Conservation (phyloP, 2,888 invertebrate genomes). For the Drepanosiphum platanoidis region DNA sequence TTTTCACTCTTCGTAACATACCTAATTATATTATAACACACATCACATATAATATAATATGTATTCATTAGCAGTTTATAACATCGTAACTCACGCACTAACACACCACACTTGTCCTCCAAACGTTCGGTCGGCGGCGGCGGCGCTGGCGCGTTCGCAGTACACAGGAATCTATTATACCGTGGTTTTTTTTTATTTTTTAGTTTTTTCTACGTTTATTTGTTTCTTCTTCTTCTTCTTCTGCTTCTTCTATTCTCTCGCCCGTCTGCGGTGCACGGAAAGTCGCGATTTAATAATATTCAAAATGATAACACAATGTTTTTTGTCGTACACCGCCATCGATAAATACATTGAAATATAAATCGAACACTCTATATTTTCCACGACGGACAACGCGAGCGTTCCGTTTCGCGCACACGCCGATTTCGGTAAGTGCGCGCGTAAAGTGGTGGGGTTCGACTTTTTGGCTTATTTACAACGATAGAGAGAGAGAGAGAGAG, state of each 20-base stretch:
- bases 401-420: background rate
- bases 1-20: background rate
- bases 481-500: background rate
- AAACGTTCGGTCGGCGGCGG: background rate
- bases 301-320: no score
- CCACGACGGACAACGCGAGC: no score
- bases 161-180: conserved; percentile 14
- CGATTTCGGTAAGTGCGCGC: background rate
- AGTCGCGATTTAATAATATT: no score
- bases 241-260: no score
- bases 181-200: background rate
- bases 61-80: background rate
- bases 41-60: background rate
- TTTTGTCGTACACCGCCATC: no score
- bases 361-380: no score
- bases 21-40: background rate
- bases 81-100: background rate
- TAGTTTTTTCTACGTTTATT: background rate
- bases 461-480: conserved; percentile 44
- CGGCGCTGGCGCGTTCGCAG: no score
- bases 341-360: no score
- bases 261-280: no score
- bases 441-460: background rate
- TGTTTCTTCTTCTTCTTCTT: no score
- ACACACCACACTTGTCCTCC: background rate